Evolutionary conservation across 1,140 invertebrate genomes (phyloP).

Genomic region (Platyura marginata): DNA sequence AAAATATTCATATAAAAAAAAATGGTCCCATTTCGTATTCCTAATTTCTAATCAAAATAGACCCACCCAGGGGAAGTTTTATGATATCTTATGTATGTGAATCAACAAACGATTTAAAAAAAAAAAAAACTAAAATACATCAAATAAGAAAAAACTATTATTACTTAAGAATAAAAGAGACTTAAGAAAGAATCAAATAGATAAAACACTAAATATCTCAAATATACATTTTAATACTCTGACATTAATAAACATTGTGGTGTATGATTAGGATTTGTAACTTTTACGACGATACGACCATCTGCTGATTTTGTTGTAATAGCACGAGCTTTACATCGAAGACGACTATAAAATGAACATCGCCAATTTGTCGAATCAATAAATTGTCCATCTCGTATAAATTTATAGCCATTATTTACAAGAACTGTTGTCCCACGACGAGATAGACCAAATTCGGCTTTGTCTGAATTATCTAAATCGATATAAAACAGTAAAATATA

Average conservation of each 20-base stretch:
- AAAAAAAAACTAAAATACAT: background rate
- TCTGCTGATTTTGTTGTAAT: background rate
- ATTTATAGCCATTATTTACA: conserved; percentile 8
- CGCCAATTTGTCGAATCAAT: conserved; percentile 22
- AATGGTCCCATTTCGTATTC: no score
- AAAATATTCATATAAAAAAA: no score
- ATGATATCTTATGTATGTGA: background rate
- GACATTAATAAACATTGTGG: background rate
- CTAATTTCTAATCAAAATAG: background rate
- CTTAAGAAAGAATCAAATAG: no score
- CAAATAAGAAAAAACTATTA: no score
- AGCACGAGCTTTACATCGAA: background rate
- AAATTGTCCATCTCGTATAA: conserved; percentile 18
- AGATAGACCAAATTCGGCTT: background rate
- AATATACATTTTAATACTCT: background rate
- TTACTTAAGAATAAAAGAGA: no score
- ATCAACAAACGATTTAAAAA: background rate
- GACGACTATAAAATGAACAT: conserved; percentile 17
- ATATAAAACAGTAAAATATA: no score
- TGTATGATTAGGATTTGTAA: background rate
- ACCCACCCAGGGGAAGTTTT: background rate
- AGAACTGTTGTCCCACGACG: background rate
- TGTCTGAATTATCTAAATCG: background rate
- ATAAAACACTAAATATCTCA: background rate
- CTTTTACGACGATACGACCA: background rate